phyloP scores from a whole-genome alignment of 2,797 vertebrate species.

The Channallabes apus region DNA sequence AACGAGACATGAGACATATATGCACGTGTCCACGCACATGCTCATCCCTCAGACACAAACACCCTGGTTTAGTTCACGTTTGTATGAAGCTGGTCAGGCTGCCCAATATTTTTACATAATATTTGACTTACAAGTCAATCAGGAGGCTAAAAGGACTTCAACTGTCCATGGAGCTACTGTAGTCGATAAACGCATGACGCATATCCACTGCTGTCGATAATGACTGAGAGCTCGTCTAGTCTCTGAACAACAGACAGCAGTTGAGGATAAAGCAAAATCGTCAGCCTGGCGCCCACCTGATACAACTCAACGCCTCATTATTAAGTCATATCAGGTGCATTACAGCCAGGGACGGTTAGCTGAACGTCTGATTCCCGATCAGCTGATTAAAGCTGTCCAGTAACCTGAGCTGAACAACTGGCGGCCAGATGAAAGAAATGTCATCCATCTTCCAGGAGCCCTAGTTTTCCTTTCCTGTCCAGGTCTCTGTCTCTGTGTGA shows the following conservation, averaged over 20 bases:
- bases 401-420: conserved; percentile 38
- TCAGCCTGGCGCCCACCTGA: background rate
- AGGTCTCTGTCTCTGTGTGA: background rate
- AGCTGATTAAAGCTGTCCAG: conserved; percentile 5
- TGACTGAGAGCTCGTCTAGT: background rate
- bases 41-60: background rate
- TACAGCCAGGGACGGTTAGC: background rate
- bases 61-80: background rate
- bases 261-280: background rate
- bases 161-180: background rate
- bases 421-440: conserved; percentile 40
- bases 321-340: background rate
- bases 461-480: background rate
- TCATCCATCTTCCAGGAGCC: conserved; percentile 30
- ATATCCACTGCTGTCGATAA: background rate
- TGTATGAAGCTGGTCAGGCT: background rate
- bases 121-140: background rate
- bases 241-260: background rate
- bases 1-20: background rate
- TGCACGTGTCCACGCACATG: background rate
- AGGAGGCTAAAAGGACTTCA: background rate
- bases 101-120: background rate
- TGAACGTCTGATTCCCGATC: conserved; percentile 22
- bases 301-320: background rate
- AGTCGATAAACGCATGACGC: background rate